Percentiles rank a stretch among this genome's conserved stretches.
phyloP scores from a whole-genome alignment of 2,888 invertebrate genomes.

The Plagodis dolabraria region DNA sequence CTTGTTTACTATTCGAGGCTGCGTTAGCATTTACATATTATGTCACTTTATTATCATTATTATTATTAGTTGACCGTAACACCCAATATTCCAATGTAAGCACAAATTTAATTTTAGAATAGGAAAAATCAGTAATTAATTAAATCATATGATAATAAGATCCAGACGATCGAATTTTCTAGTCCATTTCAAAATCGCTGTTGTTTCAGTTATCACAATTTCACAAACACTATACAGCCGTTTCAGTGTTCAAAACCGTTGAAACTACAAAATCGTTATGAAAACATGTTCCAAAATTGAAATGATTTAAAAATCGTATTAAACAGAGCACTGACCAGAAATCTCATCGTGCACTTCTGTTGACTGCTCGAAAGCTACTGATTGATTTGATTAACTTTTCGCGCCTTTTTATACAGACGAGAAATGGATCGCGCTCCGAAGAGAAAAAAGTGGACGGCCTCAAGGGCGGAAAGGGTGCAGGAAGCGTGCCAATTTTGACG shows the following conservation, averaged over 20 bases:
- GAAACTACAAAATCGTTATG: neutral
- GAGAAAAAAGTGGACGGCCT: conserved; percentile 72
- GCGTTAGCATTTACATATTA: no score
- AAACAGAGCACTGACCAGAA: conserved; percentile 69
- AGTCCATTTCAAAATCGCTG: no score
- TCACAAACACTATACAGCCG: no score
- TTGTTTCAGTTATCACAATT: no score
- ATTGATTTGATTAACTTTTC: conserved; percentile 70
- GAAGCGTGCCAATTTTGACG: conserved; percentile 64
- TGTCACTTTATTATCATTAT: no score
- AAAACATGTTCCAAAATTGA: neutral
- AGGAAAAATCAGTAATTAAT: no score
- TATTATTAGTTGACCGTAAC: no score
- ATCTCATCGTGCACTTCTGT: conserved; percentile 82
- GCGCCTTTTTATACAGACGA: conserved; percentile 71
- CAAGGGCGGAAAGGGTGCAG: conserved; percentile 81
- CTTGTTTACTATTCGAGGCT: no score
- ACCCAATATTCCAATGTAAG: no score
- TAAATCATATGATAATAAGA: no score
- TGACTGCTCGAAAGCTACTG: conserved; percentile 83
- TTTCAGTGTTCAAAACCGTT: neutral
- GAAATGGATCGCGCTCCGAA: conserved; percentile 62
- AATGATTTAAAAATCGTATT: conserved; percentile 6
- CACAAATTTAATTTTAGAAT: no score
- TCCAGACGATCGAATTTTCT: no score